Base-by-base conservation (phyloP, 2,888 invertebrate genomes). In the Drosophila ezoana region DNA sequence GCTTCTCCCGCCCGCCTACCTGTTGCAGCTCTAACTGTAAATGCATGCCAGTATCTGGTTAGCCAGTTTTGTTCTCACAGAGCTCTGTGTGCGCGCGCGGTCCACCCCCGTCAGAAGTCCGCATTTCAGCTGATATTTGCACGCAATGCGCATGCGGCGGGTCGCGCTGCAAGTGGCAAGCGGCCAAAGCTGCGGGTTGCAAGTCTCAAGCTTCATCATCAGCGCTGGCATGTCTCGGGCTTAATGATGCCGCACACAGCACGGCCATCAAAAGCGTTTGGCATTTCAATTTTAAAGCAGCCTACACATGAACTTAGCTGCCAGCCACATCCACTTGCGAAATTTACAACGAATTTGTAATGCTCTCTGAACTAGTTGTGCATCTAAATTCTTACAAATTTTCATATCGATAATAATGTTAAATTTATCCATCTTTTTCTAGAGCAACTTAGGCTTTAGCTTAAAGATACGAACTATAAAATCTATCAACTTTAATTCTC, bases 281-380 rank as follows among this genome's bases (percentile, higher is more conserved):
- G 86, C 83, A 83, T 83, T 88, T 88, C 86, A 88, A 88, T 86
- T 86, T 77, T 28, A 67, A 69, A 72, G 70, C 76, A 70, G 62
- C 66, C 85, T 66, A 60, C 62, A 73, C 74, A 62, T 60, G 57
- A 38, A 40, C 53, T 10, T n/a, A 62, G 35, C 43, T 47, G 57
- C 45, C 45, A 28, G 13, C 45, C 28, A 14, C 18, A 28, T 11
- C 37, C 32, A 10, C 13, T 20, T 44, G 14, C 13, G 11, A 35
- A 9, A 9, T 33, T n/a, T 6, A 32, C 44, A 62, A 59, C 58
- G 74, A 66, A 72, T 51, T 33, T 3, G 0, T 8, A 3, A 77
- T 75, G 16, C 73, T 45, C 78, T 75, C 14, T 4, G n/a, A 28
- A 8, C 8, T 8, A 23, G 23, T 14, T n/a, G 1, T 1, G 18